phyloP scores from a whole-genome alignment of 2,888 invertebrate genomes.

The Sclerodermus sp. region DNA sequence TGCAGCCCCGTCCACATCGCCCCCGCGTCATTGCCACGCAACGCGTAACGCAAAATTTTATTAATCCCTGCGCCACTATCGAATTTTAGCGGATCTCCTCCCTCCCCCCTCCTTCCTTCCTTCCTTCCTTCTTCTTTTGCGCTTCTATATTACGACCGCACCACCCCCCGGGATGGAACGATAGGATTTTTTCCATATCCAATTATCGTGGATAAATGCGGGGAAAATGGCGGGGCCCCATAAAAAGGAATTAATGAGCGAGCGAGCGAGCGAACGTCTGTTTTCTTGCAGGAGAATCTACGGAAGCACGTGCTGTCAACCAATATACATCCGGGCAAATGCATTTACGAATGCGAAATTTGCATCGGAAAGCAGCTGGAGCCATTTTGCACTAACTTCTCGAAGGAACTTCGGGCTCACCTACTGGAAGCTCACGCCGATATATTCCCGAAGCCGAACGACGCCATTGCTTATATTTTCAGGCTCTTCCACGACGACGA shows the following conservation, averaged over 20 bases:
- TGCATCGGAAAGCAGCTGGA: slow-evolving; percentile 62
- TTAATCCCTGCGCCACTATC: too few species aligned
- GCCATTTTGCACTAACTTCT: slow-evolving; percentile 66
- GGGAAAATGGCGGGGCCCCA: too few species aligned
- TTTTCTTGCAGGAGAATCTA: slow-evolving; percentile 72
- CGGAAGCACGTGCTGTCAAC: slow-evolving; percentile 83
- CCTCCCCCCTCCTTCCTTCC: neutral
- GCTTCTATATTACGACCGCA: too few species aligned
- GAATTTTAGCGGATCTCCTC: neutral
- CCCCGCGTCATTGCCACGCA: neutral
- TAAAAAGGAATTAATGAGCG: too few species aligned
- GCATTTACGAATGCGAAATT: slow-evolving; percentile 75
- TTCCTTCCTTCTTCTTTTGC: neutral
- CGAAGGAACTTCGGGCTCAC: slow-evolving; percentile 70
- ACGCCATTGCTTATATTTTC: slow-evolving; percentile 61
- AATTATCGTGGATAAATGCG: too few species aligned
- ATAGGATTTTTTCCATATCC: too few species aligned
- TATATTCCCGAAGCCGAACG: slow-evolving; percentile 59
- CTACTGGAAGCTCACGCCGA: slow-evolving; percentile 63
- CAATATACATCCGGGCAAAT: slow-evolving; percentile 75
- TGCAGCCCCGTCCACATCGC: slow-evolving; percentile 36
- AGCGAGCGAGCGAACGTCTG: neutral
- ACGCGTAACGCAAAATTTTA: too few species aligned
- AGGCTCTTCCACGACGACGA: slow-evolving; percentile 57
- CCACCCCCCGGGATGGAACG: too few species aligned